Evolutionary conservation across 2,888 invertebrate species (phyloP).

Genomic region (Chrysopilus asiliformis): DNA sequence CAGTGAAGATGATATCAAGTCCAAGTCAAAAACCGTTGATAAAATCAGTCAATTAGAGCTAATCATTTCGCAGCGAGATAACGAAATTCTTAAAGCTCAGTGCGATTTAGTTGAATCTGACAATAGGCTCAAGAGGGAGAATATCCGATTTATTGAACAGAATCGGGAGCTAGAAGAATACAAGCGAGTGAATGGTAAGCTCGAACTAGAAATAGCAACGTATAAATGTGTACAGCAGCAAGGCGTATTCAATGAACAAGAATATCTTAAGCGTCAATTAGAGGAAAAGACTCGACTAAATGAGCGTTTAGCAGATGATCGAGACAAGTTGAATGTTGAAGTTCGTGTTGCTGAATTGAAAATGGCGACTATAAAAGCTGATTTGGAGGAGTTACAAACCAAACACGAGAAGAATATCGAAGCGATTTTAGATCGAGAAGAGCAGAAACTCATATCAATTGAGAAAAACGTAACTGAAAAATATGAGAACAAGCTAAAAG

Average conservation of each 20-base stretch:
- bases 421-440: conserved; percentile 23
- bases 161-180: conserved; percentile 24
- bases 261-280: conserved; percentile 22
- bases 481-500: conserved; percentile 19
- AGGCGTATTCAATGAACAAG: conserved; percentile 16
- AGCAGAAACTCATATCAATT: conserved; percentile 19
- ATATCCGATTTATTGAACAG: conserved; percentile 17
- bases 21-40: conserved; percentile 29
- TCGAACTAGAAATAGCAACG: conserved; percentile 23
- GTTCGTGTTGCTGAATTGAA: conserved; percentile 26
- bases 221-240: conserved; percentile 18
- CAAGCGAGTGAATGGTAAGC: conserved; percentile 22
- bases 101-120: conserved; percentile 31
- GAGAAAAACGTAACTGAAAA: conserved; percentile 19
- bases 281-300: conserved; percentile 24
- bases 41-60: conserved; percentile 36
- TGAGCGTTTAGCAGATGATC: conserved; percentile 32
- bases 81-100: conserved; percentile 32
- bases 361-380: conserved; percentile 22
- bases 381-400: conserved; percentile 25
- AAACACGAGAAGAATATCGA: conserved; percentile 22
- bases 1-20: conserved; percentile 20
- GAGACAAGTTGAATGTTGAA: conserved; percentile 26
- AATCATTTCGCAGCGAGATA: conserved; percentile 34
- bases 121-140: conserved; percentile 29